Conservation (phyloP, 2,797 vertebrate genomes). For the Sarcoramphus papa region DNA sequence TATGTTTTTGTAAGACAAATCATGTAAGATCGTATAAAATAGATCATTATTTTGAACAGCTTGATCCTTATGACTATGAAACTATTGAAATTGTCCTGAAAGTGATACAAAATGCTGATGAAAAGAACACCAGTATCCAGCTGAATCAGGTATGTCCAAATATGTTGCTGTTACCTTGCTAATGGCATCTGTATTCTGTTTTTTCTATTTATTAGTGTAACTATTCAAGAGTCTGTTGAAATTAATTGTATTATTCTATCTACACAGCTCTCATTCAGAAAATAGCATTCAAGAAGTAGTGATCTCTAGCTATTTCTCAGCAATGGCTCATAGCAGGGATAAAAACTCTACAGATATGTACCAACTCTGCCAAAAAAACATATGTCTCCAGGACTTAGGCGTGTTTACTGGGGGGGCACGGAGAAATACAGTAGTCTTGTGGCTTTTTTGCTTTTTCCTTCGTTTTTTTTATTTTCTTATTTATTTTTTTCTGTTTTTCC, state of each 20-base stretch:
- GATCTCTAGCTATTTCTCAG: background rate
- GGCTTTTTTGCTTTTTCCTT: background rate
- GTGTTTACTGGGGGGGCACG: background rate
- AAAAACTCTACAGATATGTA: background rate
- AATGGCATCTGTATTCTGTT: background rate
- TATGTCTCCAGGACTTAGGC: background rate
- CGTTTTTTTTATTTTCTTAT: background rate
- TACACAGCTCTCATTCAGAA: background rate
- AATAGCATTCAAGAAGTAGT: background rate
- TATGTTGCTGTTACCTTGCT: background rate
- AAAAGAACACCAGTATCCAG: slow-evolving; percentile 78
- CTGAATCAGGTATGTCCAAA: slow-evolving; percentile 80
- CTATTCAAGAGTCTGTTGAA: background rate
- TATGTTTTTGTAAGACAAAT: background rate
- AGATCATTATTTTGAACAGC: slow-evolving; percentile 69
- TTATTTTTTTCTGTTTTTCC: background rate
- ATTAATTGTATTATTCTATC: background rate
- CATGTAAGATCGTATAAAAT: background rate
- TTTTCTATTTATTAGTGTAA: background rate
- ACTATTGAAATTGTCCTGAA: slow-evolving; percentile 87
- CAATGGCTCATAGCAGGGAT: background rate
- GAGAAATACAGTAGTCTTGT: background rate
- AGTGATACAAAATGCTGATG: slow-evolving; percentile 85
- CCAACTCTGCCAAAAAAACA: background rate
- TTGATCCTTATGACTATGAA: slow-evolving; percentile 96